Evolutionary conservation across 2,888 invertebrate genomes (phyloP).

Genomic region (Griposia aprilina): DNA sequence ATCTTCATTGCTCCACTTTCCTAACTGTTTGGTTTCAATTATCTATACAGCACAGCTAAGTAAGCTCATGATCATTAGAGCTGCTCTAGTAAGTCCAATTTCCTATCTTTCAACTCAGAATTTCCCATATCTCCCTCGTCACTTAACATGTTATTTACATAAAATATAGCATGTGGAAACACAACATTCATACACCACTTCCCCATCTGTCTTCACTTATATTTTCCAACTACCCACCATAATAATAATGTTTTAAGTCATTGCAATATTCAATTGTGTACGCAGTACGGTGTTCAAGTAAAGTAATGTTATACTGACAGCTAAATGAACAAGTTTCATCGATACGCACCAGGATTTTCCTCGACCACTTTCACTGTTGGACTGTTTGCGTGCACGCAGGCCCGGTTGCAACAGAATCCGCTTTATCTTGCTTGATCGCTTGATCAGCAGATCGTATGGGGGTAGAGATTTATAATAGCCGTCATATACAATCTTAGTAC

Average conservation of each 20-base stretch:
- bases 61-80: background rate
- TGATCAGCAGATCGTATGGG: conserved; percentile 28
- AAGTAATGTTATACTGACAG: conserved; percentile 33
- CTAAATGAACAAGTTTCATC: conserved; percentile 65
- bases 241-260: conserved; percentile 27
- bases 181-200: conserved; percentile 19
- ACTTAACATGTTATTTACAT: conserved; percentile 42
- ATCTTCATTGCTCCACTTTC: background rate
- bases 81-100: conserved; percentile 22
- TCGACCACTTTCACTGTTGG: conserved; percentile 71
- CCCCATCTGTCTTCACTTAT: conserved; percentile 25
- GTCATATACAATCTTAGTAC: too few species aligned
- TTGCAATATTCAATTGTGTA: conserved; percentile 4
- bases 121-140: conserved; percentile 28
- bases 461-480: conserved; percentile 42
- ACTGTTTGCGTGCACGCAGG: conserved; percentile 44
- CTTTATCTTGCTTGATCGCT: conserved; percentile 32
- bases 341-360: conserved; percentile 72
- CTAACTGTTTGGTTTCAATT: background rate
- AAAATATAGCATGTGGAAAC: conserved; percentile 38
- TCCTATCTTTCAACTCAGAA: conserved; percentile 26
- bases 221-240: conserved; percentile 4
- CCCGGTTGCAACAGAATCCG: conserved; percentile 61
- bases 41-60: background rate
- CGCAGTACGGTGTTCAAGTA: conserved; percentile 38